Conservation (phyloP, 2,113 vertebrate species). For the Leptosomus discolor region DNA sequence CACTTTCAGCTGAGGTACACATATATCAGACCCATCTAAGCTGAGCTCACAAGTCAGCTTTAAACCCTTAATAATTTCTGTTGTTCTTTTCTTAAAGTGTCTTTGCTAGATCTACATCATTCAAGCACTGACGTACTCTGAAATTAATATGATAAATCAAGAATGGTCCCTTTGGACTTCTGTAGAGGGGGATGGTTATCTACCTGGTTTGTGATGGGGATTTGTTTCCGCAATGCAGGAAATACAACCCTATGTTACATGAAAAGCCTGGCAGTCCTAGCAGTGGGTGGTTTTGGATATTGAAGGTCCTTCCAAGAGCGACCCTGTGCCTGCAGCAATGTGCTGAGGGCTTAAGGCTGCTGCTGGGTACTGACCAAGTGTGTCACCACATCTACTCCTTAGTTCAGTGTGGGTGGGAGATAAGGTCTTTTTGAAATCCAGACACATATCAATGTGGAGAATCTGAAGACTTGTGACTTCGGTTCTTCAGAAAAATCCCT, state of each 20-base stretch:
- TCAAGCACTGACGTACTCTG: background rate
- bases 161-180: background rate
- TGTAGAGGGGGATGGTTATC: background rate
- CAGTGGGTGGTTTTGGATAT: background rate
- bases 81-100: background rate
- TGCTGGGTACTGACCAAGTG: background rate
- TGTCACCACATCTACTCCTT: background rate
- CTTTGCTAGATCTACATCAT: background rate
- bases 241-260: background rate
- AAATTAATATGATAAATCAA: background rate
- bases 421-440: background rate
- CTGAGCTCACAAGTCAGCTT: background rate
- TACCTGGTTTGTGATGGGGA: background rate
- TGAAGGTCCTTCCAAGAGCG: background rate
- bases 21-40: background rate
- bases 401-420: background rate
- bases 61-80: background rate
- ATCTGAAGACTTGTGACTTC: background rate
- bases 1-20: background rate
- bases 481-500: background rate
- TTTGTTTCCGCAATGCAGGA: background rate
- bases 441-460: background rate
- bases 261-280: background rate
- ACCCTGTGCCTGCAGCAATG: background rate
- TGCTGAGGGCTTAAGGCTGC: background rate